Percentiles rank a stretch among this genome's conserved stretches.
These are phyloP conservation scores for Colletes collaris DNA, from an alignment of 2,888 invertebrate genomes.

Conservation along the genomic window DNA sequence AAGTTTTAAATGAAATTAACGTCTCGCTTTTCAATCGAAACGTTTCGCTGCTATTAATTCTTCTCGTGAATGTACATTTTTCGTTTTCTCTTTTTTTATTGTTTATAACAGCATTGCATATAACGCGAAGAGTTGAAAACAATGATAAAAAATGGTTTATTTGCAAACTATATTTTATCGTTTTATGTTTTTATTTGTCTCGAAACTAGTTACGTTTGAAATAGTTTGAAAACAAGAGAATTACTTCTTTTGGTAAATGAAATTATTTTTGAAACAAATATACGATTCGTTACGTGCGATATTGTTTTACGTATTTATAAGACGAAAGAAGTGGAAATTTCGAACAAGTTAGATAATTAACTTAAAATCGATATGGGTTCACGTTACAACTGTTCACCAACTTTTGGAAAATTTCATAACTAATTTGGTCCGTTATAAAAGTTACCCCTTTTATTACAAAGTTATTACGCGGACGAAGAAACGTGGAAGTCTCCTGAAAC, in stretches of 20 bases:
- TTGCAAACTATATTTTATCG: not conserved
- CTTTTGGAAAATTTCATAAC: conserved; percentile 18
- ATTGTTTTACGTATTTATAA: too few species aligned
- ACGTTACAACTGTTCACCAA: not conserved
- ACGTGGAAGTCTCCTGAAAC: conserved; percentile 6
- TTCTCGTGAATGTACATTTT: conserved; percentile 17
- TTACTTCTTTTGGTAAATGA: not conserved
- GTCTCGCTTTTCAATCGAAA: conserved; percentile 12
- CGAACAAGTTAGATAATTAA: not conserved
- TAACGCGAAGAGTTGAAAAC: too few species aligned
- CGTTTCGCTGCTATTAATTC: not conserved
- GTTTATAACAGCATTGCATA: too few species aligned
- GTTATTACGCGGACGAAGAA: conserved; percentile 13
- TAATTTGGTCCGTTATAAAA: conserved; percentile 18
- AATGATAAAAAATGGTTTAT: too few species aligned
- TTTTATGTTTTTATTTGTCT: not conserved
- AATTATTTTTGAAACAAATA: too few species aligned
- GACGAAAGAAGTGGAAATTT: not conserved
- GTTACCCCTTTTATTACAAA: conserved; percentile 29
- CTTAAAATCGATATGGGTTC: not conserved
- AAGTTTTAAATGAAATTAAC: conserved; percentile 60
- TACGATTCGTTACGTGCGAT: too few species aligned
- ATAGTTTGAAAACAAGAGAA: not conserved
- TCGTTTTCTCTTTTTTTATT: not conserved
- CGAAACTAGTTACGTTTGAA: not conserved